Evolutionary conservation across 2,888 invertebrate genomes (phyloP), one percentile per base, ranked within the genome.

Genomic region (Julus scandinavius): DNA sequence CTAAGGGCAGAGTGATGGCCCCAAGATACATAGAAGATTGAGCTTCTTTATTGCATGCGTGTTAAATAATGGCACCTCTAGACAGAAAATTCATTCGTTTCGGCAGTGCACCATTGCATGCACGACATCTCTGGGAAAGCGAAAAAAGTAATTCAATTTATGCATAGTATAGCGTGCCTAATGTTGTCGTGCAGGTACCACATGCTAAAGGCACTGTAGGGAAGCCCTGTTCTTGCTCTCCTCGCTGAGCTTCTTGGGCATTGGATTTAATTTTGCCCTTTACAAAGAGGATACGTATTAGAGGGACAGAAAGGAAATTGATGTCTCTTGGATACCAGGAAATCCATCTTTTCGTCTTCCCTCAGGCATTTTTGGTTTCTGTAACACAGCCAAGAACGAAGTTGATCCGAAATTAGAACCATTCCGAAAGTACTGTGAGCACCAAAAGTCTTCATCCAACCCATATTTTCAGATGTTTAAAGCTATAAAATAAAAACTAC

Each of bases 291-390:
- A 29, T 1, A 63, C 20, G 63, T 20, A 2, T 17, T 4, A 7
- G 11, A 72, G 72, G 11, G 29, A 11, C 72, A 29, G 29, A 72
- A 72, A 72, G 15, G 72, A 72, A 17, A 72, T 72, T 20, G 72
- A 72, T 72, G n/a, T 72, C 20, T 72, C 72, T 2, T 72, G 72
- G 72, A 29, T 72, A 29, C 29, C 72, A 72, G 72, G 72, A 72
- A 20, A 72, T 72, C 72, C 29, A 72, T 72, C 72, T 72, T 29
- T n/a, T n/a, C 17, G 72, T 5, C 6, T 7, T 72, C 72, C 72
- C 72, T 9, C 20, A 72, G 72, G 72, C 72, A 72, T 72, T 72
- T 72, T 29, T 72, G 72, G 72, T 7, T 72, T 72, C 72, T 72
- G 20, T 54, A 63, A 20, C n/a, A 29, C 15, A 7, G 5, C 72